Percentiles rank a stretch among this genome's conserved stretches.
These are phyloP conservation scores for Leptocoma aspasia DNA, from an alignment of 2,113 vertebrate species.

Conservation along the genomic window DNA sequence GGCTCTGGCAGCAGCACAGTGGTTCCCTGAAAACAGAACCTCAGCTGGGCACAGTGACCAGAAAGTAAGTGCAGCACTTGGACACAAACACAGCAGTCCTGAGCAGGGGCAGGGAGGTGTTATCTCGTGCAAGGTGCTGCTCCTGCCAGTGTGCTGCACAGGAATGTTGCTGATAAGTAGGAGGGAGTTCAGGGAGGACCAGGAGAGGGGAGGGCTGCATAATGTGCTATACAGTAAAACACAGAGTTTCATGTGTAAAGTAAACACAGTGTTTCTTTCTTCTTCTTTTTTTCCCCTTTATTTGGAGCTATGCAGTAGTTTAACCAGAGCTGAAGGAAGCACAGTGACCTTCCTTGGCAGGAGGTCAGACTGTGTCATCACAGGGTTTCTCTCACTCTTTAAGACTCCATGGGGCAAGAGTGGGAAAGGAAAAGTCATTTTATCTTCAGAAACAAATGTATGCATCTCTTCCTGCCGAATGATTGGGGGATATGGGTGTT, in stretches of 20 bases:
- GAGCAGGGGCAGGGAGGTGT: not conserved
- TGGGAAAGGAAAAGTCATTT: not conserved
- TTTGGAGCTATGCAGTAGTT: not conserved
- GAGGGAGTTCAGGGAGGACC: not conserved
- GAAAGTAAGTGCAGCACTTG: not conserved
- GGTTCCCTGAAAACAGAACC: not conserved
- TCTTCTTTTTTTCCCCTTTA: not conserved
- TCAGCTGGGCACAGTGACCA: not conserved
- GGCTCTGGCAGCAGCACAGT: accelerated
- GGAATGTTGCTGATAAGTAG: constrained; percentile 41
- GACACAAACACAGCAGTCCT: not conserved
- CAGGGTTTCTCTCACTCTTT: not conserved
- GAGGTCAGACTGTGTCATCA: not conserved
- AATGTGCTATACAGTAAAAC: not conserved
- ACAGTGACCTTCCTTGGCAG: not conserved
- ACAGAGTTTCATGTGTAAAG: not conserved
- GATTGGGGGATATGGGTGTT: not conserved
- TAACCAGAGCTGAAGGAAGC: not conserved
- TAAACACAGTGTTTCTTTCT: not conserved
- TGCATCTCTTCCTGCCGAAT: not conserved
- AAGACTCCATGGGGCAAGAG: not conserved
- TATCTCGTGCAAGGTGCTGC: not conserved
- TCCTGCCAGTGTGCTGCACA: not conserved
- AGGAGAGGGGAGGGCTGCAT: not conserved
- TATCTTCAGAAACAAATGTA: not conserved